phyloP scores from a whole-genome alignment of 2,797 vertebrate genomes.

The Prunella strophiata region DNA sequence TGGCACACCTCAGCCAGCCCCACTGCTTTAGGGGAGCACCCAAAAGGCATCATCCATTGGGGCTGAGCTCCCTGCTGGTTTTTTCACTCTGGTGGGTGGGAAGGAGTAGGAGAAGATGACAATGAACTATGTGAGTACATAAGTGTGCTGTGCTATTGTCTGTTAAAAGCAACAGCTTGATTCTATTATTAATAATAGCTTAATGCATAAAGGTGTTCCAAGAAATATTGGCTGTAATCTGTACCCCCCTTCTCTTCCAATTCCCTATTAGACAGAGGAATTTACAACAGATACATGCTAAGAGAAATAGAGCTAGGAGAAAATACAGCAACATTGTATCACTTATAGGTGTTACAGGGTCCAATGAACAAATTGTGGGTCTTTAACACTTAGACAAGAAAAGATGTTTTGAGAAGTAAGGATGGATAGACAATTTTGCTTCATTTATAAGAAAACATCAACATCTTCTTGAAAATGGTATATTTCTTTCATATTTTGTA shows the following conservation, averaged over 20 bases:
- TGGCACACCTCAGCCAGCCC: background rate
- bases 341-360: background rate
- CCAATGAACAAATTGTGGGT: background rate
- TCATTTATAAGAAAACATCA: background rate
- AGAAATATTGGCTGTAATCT: background rate
- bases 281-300: background rate
- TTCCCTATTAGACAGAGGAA: background rate
- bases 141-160: background rate
- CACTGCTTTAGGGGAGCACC: background rate
- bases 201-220: background rate
- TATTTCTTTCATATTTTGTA: background rate
- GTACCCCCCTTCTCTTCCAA: background rate
- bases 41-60: fast-evolving
- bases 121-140: background rate
- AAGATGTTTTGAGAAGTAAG: background rate
- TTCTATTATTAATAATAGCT: background rate
- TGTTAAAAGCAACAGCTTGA: background rate
- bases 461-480: background rate
- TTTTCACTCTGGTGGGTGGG: background rate
- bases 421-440: background rate
- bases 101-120: background rate
- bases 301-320: background rate
- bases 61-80: background rate
- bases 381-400: background rate
- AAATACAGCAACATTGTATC: background rate